Evolutionary conservation across 2,113 vertebrate genomes (phyloP).

Genomic region (Vombatus ursinus): DNA sequence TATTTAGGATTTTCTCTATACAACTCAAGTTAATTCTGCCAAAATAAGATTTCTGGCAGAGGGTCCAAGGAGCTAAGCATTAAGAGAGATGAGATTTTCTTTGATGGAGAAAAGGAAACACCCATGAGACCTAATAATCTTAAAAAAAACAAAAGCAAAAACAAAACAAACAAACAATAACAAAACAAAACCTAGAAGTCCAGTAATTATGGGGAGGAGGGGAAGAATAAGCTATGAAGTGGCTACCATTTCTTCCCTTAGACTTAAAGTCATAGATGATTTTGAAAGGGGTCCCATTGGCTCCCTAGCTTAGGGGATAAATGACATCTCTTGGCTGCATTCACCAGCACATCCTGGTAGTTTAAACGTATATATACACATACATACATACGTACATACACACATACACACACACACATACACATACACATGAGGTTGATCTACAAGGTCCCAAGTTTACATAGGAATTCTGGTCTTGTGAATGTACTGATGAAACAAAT

Average conservation of each 20-base stretch:
- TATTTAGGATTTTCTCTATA: not conserved
- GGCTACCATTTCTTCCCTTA: not conserved
- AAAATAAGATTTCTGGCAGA: not conserved
- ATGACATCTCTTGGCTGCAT: not conserved
- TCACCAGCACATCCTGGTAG: not conserved
- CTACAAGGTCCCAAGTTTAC: not conserved
- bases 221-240: not conserved
- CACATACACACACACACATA: not conserved
- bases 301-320: not conserved
- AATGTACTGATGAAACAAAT: not conserved
- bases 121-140: not conserved
- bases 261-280: not conserved
- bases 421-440: not conserved
- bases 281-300: not conserved
- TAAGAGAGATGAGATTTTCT: not conserved
- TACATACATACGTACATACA: too few relatives aligned
- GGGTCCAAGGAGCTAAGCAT: not conserved
- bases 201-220: too few relatives aligned
- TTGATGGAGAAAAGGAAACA: not conserved
- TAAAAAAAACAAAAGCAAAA: not conserved
- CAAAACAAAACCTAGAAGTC: not conserved
- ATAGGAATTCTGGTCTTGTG: not conserved
- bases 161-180: not conserved
- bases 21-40: not conserved
- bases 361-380: not conserved